Percentiles rank a stretch among this genome's conserved stretches.
Evolutionary conservation across 2,888 invertebrate species (phyloP).

Genomic region (Amphiduros pacificus): DNA sequence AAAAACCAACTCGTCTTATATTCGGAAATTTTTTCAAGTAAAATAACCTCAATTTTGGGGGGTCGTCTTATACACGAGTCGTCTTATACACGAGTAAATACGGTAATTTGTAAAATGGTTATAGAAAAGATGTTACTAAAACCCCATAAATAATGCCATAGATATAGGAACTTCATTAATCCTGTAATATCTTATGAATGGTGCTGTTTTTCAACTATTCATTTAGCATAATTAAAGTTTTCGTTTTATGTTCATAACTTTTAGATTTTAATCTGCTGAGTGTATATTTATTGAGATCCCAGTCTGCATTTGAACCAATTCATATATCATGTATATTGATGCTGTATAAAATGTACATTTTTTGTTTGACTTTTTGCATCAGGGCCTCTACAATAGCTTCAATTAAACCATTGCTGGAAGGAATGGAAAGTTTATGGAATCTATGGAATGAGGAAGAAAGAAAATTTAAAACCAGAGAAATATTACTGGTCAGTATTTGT

Average conservation of each 20-base stretch:
- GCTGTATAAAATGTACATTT: background rate
- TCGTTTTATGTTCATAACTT: background rate
- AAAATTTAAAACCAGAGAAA: slow-evolving; percentile 40
- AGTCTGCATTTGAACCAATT: background rate
- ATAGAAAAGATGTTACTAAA: too few species aligned
- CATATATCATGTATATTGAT: background rate
- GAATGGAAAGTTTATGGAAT: slow-evolving; percentile 39
- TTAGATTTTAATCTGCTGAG: too few species aligned
- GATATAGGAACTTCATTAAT: too few species aligned
- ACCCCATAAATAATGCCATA: too few species aligned
- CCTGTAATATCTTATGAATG: too few species aligned
- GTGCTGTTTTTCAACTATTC: background rate
- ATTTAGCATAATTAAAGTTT: background rate
- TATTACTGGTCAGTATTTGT: slow-evolving; percentile 34
- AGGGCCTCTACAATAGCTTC: slow-evolving; percentile 38
- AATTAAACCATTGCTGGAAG: slow-evolving; percentile 43
- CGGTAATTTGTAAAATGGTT: too few species aligned
- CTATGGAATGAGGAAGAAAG: slow-evolving; percentile 45
- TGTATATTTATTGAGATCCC: background rate
- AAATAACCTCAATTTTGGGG: too few species aligned
- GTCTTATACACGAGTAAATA: too few species aligned
- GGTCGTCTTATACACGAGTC: too few species aligned
- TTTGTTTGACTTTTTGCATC: too few species aligned
- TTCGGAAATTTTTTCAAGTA: too few species aligned
- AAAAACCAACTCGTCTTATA: too few species aligned